Percentiles rank a stretch among this genome's conserved stretches.
phyloP scores from a whole-genome alignment of 1,140 invertebrate species.

The Camponotus pennsylvanicus region DNA sequence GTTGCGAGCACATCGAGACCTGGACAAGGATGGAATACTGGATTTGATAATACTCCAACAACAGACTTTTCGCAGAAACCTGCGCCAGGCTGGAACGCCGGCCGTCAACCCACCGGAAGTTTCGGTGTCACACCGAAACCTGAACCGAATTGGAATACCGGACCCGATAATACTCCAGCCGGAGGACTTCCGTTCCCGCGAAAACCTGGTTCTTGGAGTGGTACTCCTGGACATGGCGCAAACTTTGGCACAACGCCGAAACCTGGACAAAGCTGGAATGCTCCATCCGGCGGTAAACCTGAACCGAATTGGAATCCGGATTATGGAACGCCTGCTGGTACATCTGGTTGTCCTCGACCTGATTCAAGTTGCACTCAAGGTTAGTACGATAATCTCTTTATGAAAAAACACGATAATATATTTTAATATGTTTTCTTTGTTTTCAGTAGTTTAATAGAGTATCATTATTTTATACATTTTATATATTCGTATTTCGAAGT shows the following conservation, averaged over 20 bases:
- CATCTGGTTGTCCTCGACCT: neutral
- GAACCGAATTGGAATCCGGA: neutral
- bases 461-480: neutral
- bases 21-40: too few relatives aligned
- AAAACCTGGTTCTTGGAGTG: too few relatives aligned
- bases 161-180: too few relatives aligned
- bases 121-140: conserved; percentile 15
- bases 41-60: too few relatives aligned
- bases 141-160: neutral
- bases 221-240: too few relatives aligned
- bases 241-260: neutral
- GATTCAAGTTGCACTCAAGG: conserved; percentile 51
- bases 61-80: neutral
- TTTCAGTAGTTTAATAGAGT: neutral
- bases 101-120: neutral
- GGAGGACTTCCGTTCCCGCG: too few relatives aligned
- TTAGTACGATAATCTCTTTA: neutral
- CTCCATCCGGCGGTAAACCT: neutral
- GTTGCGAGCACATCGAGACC: too few relatives aligned
- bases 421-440: neutral
- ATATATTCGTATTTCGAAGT: neutral
- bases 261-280: conserved; percentile 17
- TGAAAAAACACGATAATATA: neutral
- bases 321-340: too few relatives aligned
- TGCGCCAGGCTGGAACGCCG: too few relatives aligned